These are phyloP conservation scores for Tokudaia muenninki DNA, from an alignment of 2,797 vertebrate species.

Conservation along the genomic window DNA sequence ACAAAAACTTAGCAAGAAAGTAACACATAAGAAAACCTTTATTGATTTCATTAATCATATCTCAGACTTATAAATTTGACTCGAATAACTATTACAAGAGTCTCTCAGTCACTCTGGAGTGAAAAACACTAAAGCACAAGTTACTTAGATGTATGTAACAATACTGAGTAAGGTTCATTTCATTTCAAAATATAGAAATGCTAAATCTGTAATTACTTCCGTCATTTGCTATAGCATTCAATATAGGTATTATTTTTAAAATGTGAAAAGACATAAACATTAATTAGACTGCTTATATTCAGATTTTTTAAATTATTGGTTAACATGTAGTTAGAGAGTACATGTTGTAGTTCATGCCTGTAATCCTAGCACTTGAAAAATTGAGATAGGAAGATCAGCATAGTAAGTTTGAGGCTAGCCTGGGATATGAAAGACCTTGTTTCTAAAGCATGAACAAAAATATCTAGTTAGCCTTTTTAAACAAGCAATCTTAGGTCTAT, in stretches of 20 bases:
- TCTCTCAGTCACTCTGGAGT: background rate
- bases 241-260: slow-evolving; percentile 32
- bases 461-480: background rate
- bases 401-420: background rate
- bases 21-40: background rate
- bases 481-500: background rate
- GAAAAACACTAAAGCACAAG: slow-evolving; percentile 24
- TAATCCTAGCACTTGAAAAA: background rate
- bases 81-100: slow-evolving; percentile 24
- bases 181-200: slow-evolving; percentile 41
- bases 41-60: slow-evolving; percentile 5
- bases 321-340: background rate
- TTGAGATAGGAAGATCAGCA: background rate
- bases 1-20: slow-evolving; percentile 43
- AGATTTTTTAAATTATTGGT: slow-evolving; percentile 8
- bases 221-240: background rate
- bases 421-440: background rate
- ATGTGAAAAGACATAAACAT: background rate
- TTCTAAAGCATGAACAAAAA: background rate
- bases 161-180: slow-evolving; percentile 48
- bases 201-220: background rate
- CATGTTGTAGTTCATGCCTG: background rate
- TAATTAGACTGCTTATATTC: slow-evolving; percentile 8
- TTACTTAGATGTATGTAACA: background rate
- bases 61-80: slow-evolving; percentile 25